Evolutionary conservation across 2,113 vertebrate genomes (phyloP).

Genomic region (Rhinoptilus africanus): DNA sequence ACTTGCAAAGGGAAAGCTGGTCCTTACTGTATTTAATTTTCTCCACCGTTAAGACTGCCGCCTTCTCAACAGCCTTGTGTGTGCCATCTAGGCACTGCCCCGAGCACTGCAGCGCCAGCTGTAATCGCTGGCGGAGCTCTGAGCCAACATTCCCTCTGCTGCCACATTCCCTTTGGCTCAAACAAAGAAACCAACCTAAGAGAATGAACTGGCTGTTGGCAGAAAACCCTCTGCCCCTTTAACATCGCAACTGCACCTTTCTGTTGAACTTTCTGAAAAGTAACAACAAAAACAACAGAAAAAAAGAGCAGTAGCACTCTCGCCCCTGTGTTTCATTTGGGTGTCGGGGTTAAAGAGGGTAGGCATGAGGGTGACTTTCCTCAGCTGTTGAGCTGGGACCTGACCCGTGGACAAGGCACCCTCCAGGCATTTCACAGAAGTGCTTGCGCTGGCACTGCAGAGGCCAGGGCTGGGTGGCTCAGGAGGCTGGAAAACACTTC

Average conservation of each 20-base stretch:
- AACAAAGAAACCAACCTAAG: not conserved
- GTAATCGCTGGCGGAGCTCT: not conserved
- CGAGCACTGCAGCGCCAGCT: rapidly evolving
- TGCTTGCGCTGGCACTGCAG: not conserved
- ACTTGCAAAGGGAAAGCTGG: not conserved
- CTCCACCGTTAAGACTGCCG: not conserved
- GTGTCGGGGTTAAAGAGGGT: not conserved
- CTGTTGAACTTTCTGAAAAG: not conserved
- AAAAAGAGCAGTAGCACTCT: not conserved
- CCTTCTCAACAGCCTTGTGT: not conserved
- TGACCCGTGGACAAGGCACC: not conserved
- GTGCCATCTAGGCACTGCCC: not conserved
- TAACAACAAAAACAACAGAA: not conserved
- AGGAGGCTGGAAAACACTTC: not conserved
- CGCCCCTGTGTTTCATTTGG: not conserved
- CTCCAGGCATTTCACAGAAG: not conserved
- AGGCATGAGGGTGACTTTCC: not conserved
- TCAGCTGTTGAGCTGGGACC: not conserved
- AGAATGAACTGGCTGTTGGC: not conserved
- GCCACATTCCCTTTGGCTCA: not conserved
- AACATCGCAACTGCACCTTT: not conserved
- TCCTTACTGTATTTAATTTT: not conserved
- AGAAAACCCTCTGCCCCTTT: not conserved
- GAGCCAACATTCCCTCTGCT: not conserved
- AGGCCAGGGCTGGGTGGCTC: not conserved